Conservation (phyloP, 2,888 invertebrate species). For the Himalopsyche japonica region DNA sequence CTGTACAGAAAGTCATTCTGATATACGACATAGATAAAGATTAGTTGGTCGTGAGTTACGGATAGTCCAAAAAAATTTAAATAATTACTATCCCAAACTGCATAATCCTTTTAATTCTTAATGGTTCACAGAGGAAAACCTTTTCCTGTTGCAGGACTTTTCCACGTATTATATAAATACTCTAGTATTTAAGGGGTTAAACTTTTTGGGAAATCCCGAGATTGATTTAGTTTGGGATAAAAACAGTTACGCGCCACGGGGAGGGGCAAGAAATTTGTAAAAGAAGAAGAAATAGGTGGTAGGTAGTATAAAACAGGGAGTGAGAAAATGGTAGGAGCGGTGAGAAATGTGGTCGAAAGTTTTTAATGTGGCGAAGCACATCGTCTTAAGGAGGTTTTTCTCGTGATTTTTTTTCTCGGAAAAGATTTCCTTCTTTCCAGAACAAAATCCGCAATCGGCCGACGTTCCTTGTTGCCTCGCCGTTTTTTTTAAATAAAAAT, state of each 20-base stretch:
- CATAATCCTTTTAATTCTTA: too few relatives aligned
- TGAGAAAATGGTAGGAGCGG: background rate
- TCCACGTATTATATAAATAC: background rate
- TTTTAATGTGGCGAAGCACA: constrained; percentile 27
- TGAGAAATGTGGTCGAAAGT: constrained; percentile 27
- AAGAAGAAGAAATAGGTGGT: constrained; percentile 16
- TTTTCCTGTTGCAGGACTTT: background rate
- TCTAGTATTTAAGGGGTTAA: background rate
- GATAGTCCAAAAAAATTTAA: too few relatives aligned
- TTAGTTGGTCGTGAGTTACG: too few relatives aligned
- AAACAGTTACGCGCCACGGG: constrained; percentile 3
- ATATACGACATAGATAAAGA: too few relatives aligned
- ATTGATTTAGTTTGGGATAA: constrained; percentile 26
- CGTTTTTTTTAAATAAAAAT: background rate
- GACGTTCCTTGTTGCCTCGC: background rate
- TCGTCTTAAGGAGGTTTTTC: background rate
- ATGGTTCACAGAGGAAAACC: too few relatives aligned
- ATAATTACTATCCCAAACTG: too few relatives aligned
- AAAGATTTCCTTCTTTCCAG: background rate
- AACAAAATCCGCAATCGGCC: background rate
- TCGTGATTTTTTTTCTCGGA: background rate
- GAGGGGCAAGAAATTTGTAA: background rate
- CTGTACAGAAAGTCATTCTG: too few relatives aligned
- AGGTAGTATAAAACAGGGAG: background rate
- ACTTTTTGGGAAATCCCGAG: constrained; percentile 23